Evolutionary conservation across 1,140 invertebrate species (phyloP), one percentile per base, ranked within the genome.

Genomic region (Venturia canescens): DNA sequence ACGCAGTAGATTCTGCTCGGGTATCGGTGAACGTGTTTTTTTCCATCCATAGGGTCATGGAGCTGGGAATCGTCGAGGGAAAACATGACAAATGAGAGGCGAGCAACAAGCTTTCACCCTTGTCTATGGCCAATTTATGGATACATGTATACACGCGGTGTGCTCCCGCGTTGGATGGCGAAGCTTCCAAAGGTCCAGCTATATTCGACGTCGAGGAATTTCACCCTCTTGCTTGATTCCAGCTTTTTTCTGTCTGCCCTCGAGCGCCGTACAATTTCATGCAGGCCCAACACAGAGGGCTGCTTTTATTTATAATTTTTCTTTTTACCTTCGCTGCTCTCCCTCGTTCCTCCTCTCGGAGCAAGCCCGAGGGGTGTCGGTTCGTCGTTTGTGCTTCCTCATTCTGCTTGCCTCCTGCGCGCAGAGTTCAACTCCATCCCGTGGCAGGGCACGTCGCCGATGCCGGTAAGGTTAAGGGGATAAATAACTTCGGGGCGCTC

Each of bases 181-280:
- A 60, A 60, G 57, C 67, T 66, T 38, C 9, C 66, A 66, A 78
- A 78, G 48, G 76, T 57, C 76, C 76, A 78, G 66, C 57, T 60
- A 66, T 60, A 66, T 70, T 70, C 16, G 26, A 6, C 76, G 23
- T 66, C 66, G 38, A 38, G 60, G 31, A 27, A 78, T 27, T 78
- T 78, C 60, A 38, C 66, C 66, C 44, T 66, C 50, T 38, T 78
- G 48, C 48, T 18, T 50, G 48, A 50, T 60, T 21, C 57, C 57
- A 50, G 15, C 38, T 31, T 78, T 78, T 78, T 66, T 16, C 27
- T 15, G 34, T 66, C 18, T n/a, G 76, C 76, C 76, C 53, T 66
- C 27, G 11, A 31, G 66, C 76, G 60, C 16, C 29, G 31, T 66
- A 66, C 53, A 78, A 21, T 21, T 60, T n/a, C 57, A 60, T 60